Conservation (phyloP, 30 jellyfish, hydroid and myxozoan species). For the Mastigias papua region DNA sequence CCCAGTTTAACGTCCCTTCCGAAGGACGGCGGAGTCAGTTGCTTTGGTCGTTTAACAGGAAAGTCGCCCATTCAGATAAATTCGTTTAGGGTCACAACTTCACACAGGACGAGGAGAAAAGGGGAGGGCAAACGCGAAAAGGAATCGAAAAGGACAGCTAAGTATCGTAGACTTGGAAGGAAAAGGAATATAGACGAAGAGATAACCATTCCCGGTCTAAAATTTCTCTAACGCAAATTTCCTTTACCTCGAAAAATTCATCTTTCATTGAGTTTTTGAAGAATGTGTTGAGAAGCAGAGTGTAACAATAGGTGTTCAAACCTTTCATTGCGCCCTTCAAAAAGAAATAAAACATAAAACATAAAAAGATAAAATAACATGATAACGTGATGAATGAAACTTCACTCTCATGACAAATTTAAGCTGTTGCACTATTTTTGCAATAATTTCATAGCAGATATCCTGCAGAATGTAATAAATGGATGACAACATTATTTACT, state of each 20-base stretch:
- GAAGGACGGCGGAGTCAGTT: no score
- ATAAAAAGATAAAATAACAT: background rate
- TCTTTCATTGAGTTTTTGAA: conserved; percentile 64
- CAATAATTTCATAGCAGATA: no score
- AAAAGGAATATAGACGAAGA: background rate
- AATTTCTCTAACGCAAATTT: background rate
- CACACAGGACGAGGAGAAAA: background rate
- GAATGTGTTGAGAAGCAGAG: conserved; percentile 54
- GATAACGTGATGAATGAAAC: no score
- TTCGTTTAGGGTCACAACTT: no score
- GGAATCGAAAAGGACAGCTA: background rate
- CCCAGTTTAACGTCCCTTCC: no score
- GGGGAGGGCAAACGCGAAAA: background rate
- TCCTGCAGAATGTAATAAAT: no score
- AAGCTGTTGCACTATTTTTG: no score
- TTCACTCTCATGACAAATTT: no score
- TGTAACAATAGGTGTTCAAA: conserved; percentile 50
- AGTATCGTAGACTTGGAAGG: background rate
- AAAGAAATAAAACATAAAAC: background rate
- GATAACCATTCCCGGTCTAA: background rate
- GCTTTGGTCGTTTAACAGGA: no score
- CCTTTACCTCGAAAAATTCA: conserved; percentile 75
- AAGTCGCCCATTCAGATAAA: no score
- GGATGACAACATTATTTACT: no score
- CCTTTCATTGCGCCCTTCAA: conserved; percentile 62